Percentiles rank a stretch among this genome's conserved stretches.
phyloP scores from a whole-genome alignment of 2,113 vertebrate genomes.

The Otocyon megalotis region DNA sequence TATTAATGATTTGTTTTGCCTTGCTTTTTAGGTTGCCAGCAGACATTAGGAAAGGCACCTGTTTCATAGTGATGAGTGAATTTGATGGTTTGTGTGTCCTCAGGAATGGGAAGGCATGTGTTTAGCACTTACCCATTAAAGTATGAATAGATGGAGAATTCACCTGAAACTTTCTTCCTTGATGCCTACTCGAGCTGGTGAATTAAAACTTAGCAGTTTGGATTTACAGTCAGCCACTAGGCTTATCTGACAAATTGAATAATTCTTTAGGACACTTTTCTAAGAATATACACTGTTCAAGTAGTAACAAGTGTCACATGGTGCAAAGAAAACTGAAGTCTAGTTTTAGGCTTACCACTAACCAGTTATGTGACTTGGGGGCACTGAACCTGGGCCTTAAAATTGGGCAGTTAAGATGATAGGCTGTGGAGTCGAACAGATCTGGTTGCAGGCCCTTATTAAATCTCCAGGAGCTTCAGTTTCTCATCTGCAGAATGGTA shows the following conservation, averaged over 20 bases:
- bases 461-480: background rate
- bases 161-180: background rate
- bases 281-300: background rate
- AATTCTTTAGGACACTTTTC: conserved; percentile 10
- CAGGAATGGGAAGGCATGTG: background rate
- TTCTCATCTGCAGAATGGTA: conserved; percentile 18
- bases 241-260: background rate
- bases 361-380: background rate
- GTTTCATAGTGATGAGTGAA: conserved; percentile 18
- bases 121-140: conserved; percentile 52
- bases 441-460: background rate
- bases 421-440: background rate
- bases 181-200: background rate
- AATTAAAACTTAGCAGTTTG: conserved; percentile 38
- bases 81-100: background rate
- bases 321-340: background rate
- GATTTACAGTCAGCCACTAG: background rate
- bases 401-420: background rate
- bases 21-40: conserved; percentile 34
- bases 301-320: background rate
- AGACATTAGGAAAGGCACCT: background rate
- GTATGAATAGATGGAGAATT: conserved; percentile 42
- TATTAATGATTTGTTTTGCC: conserved; percentile 50
- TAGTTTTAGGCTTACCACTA: background rate
- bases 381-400: background rate